Evolutionary conservation across 1,140 invertebrate species (phyloP), one percentile per base, ranked within the genome.

Genomic region (Drosophila kanapiae): DNA sequence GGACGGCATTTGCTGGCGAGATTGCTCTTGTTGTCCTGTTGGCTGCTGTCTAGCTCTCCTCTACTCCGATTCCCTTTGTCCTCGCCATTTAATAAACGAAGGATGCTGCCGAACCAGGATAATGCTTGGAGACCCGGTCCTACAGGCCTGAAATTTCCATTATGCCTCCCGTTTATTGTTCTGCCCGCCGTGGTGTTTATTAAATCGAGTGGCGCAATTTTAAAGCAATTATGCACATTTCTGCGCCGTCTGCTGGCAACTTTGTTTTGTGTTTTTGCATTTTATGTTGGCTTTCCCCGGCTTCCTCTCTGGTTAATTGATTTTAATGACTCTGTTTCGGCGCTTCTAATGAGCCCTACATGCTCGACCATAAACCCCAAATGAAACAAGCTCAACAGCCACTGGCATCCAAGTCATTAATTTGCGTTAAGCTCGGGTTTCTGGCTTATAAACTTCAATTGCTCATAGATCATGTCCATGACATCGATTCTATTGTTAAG

Each of bases 191-290:
- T 31, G n/a, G 27, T 23, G 37, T 80, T 78, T 67, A 71, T 83
- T 83, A 83, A 83, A 76, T 67, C 57, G 81, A 83, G 70, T 83
- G 65, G 80, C 58, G 80, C 75, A 63, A 76, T 83, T 83, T 83
- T 79, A 64, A 82, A 83, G 65, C 81, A 83, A 83, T 83, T 83
- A 83, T 76, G 60, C 53, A 47, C 58, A 37, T 56, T 62, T 69
- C 48, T 29, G 38, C 40, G 14, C 35, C 45, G 56, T 3, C 33
- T 31, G 47, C 45, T 51, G 33, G 69, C 53, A 72, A 72, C 54
- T 60, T 60, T 72, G 69, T 72, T 59, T 18, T 60, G 37, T 37
- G 69, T 42, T 49, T 71, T 72, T 33, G 67, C 53, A 37, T 45
- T 77, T 68, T 29, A 53, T 61, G 63, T 43, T 31, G 38, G 53